Evolutionary conservation across 2,113 vertebrate genomes (phyloP).

Genomic region (Genyomyrus donnyi): DNA sequence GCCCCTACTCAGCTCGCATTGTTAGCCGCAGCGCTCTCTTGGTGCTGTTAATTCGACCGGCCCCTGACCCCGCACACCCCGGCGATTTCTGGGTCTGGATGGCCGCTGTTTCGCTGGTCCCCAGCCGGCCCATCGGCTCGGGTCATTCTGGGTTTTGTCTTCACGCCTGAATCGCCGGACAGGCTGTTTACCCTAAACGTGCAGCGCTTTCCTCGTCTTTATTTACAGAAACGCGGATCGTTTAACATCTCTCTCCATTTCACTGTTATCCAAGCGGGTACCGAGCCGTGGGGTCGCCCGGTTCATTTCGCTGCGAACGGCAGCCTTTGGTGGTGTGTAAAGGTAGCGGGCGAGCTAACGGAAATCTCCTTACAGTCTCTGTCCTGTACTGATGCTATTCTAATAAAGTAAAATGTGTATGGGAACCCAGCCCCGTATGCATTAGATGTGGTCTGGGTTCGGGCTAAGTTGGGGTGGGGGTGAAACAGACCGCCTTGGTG

Average conservation of each 20-base stretch:
- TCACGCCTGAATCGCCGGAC: neutral
- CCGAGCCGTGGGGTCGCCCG: neutral
- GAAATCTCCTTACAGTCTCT: neutral
- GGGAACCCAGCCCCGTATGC: neutral
- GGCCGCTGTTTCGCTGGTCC: neutral
- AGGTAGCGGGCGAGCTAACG: neutral
- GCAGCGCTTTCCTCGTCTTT: neutral
- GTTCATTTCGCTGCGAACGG: neutral
- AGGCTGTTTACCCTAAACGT: neutral
- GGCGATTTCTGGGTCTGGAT: neutral
- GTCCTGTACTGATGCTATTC: neutral
- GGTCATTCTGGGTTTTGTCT: neutral
- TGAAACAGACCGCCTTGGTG: neutral
- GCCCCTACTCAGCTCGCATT: neutral
- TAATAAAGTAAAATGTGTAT: neutral
- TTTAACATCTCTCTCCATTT: neutral
- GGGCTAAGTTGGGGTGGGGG: neutral
- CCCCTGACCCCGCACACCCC: neutral
- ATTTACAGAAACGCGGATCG: neutral
- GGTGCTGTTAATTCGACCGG: neutral
- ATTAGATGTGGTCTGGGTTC: neutral
- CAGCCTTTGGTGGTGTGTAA: neutral
- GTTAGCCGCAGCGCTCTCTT: neutral
- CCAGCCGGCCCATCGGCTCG: neutral
- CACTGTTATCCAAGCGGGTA: neutral